Evolutionary conservation across 2,797 vertebrate species (phyloP).

Genomic region (Muscicapa striata): DNA sequence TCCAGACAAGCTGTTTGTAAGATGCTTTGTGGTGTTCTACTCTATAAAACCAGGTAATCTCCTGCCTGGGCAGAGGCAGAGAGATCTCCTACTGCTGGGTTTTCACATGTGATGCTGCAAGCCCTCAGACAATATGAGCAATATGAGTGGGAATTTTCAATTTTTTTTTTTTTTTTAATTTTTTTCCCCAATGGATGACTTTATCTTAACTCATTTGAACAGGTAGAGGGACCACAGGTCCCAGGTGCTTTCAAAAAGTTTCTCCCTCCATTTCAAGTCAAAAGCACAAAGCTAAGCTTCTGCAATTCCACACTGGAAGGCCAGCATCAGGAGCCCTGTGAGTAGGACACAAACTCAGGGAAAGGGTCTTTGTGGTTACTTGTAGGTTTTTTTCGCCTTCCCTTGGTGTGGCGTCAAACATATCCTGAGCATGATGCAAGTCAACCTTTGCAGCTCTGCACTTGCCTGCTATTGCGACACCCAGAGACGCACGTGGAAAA

Average conservation of each 20-base stretch:
- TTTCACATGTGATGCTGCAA: neutral
- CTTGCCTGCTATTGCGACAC: conserved; percentile 13
- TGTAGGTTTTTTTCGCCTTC: neutral
- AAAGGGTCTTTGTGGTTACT: neutral
- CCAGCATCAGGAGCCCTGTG: neutral
- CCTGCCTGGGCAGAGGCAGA: neutral
- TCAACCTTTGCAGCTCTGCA: conserved; percentile 10
- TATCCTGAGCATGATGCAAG: neutral
- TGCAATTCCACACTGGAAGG: neutral
- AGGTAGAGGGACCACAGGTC: neutral
- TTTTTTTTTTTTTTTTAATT: neutral
- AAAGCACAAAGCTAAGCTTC: neutral
- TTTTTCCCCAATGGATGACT: neutral
- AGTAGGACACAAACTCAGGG: neutral
- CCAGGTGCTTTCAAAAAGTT: neutral
- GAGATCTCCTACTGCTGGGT: neutral
- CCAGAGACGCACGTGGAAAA: neutral
- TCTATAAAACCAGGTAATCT: neutral
- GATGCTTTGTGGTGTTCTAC: neutral
- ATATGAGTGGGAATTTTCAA: neutral
- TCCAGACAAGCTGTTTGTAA: neutral
- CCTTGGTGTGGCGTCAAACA: neutral
- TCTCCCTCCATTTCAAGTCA: neutral
- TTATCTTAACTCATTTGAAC: neutral
- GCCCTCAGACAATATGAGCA: neutral